These are phyloP conservation scores for Chionis minor DNA, from an alignment of 2,113 vertebrate species.

Conservation along the genomic window DNA sequence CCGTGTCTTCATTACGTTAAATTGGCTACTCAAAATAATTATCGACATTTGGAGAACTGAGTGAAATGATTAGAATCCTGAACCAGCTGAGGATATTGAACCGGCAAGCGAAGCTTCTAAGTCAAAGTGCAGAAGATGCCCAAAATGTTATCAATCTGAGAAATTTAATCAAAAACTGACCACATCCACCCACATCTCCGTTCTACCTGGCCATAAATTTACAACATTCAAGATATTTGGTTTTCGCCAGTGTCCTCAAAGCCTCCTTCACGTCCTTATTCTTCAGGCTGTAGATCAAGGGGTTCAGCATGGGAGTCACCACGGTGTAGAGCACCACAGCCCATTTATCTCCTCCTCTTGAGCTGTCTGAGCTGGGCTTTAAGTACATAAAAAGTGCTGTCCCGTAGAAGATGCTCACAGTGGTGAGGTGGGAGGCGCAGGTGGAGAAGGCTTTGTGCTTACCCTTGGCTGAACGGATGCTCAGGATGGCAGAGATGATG, in stretches of 20 bases:
- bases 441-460: constrained; percentile 51
- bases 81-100: background rate
- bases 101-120: background rate
- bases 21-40: background rate
- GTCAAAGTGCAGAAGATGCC: background rate
- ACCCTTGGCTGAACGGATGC: background rate
- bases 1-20: background rate
- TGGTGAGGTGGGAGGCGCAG: constrained; percentile 33
- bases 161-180: background rate
- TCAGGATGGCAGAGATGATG: constrained; percentile 43
- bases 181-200: background rate
- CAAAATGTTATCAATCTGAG: accelerated
- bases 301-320: constrained; percentile 61
- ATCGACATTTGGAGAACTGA: accelerated
- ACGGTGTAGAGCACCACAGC: constrained; percentile 22
- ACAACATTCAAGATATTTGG: background rate
- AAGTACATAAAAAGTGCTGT: constrained; percentile 20
- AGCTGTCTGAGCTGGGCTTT: constrained; percentile 16
- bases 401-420: constrained; percentile 32
- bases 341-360: constrained; percentile 11
- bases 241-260: background rate
- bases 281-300: constrained; percentile 60
- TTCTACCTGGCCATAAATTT: too few species aligned
- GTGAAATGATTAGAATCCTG: background rate
- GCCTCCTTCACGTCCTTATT: constrained; percentile 58